Evolutionary conservation across 2,888 invertebrate genomes (phyloP), one percentile per base, ranked within the genome.

Genomic region (Neocrepidodera transversa): DNA sequence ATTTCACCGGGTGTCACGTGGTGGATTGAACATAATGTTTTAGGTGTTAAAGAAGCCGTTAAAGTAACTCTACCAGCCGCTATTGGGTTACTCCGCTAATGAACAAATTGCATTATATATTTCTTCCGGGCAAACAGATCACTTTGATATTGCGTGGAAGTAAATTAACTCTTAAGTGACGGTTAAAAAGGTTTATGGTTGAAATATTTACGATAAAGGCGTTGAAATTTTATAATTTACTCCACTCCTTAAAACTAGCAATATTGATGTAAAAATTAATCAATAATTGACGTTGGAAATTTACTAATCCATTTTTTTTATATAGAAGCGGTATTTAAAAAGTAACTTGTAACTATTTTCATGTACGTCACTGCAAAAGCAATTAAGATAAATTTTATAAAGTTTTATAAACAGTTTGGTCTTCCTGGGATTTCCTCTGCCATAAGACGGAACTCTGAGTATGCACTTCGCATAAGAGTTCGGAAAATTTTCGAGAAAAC

Each of bases 11-110:
- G 58, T 48, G 58, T 58, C 47, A 58, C 52, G 26, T 28, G 45
- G 58, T 40, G 23, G 43, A 53, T 42, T 32, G 20, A 45, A 58
- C 28, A 30, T 48, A 52, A 48, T 58, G 58, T 53, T 53, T 23
- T 48, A 53, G 58, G 58, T 58, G 58, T 58, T 58, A 58, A n/a
- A 18, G 58, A 58, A 53, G 48, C 58, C 58, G 17, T 53, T 40
- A 16, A 48, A 58, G 51, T 53, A 13, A 17, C 36, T 16, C 32
- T 49, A 52, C 45, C 14, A 26, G n/a, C 8, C n/a, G 14, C 17
- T 45, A 54, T 45, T 32, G 20, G 26, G 54, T 45, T 54, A 42
- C 45, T 54, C 8, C 14, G 11, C 35, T 23, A 54, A 20, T 40
- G 28, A 52, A 52, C 28, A 52, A 52, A 52, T 52, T 52, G 42